phyloP scores from a whole-genome alignment of 2,797 vertebrate species.

The Notoglanidium macrostoma region DNA sequence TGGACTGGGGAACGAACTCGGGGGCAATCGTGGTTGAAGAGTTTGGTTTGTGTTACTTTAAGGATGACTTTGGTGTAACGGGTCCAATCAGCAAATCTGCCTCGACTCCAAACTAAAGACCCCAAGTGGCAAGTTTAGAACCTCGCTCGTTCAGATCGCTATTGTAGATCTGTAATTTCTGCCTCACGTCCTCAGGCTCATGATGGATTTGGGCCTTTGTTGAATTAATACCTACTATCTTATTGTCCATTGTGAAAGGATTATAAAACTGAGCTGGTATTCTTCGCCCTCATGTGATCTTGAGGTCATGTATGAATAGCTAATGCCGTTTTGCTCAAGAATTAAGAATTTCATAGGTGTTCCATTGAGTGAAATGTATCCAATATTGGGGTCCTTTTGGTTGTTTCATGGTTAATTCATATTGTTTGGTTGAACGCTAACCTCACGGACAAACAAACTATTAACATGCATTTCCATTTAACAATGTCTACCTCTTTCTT shows the following conservation, averaged over 20 bases:
- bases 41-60: background rate
- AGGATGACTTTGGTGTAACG: background rate
- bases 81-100: background rate
- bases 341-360: background rate
- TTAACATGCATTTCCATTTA: too few species aligned
- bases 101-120: background rate
- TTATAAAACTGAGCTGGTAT: background rate
- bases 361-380: background rate
- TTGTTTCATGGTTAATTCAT: background rate
- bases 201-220: background rate
- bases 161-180: background rate
- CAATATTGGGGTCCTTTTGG: background rate
- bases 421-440: background rate
- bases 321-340: background rate
- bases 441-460: background rate
- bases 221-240: background rate
- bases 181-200: background rate
- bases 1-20: background rate
- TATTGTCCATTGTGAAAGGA: background rate
- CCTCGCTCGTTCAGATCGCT: background rate
- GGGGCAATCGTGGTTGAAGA: background rate
- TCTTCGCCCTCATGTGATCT: background rate
- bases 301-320: background rate
- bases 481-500: too few species aligned
- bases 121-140: background rate